These are phyloP conservation scores for Cyanistes caeruleus DNA, from an alignment of 2,113 vertebrate species.

Conservation along the genomic window DNA sequence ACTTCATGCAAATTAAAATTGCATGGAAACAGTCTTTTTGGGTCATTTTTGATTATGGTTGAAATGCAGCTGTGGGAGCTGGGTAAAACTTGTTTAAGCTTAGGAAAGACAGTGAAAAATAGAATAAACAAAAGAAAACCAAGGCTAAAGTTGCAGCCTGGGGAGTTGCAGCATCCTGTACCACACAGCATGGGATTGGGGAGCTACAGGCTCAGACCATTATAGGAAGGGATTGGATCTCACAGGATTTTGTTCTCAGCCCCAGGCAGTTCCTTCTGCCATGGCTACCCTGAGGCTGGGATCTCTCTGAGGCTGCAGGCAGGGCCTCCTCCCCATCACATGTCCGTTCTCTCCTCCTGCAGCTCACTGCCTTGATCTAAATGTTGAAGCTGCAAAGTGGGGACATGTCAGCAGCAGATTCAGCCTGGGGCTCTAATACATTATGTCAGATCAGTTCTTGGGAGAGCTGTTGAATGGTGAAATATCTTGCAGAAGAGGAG, in stretches of 20 bases:
- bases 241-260: background rate
- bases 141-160: background rate
- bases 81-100: background rate
- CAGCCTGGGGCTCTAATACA: background rate
- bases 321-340: background rate
- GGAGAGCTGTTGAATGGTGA: background rate
- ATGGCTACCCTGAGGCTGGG: background rate
- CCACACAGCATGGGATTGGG: background rate
- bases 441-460: background rate
- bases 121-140: background rate
- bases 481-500: background rate
- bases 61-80: background rate
- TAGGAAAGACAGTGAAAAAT: background rate
- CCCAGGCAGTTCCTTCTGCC: background rate
- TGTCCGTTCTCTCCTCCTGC: accelerated
- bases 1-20: background rate
- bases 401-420: background rate
- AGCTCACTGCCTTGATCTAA: background rate
- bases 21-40: background rate
- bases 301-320: background rate
- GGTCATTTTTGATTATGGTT: background rate
- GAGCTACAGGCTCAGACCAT: background rate
- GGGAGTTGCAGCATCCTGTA: background rate
- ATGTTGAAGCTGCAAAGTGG: accelerated
- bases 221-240: background rate